phyloP scores from a whole-genome alignment of 2,797 vertebrate genomes.

The Anguilla pacifica region DNA sequence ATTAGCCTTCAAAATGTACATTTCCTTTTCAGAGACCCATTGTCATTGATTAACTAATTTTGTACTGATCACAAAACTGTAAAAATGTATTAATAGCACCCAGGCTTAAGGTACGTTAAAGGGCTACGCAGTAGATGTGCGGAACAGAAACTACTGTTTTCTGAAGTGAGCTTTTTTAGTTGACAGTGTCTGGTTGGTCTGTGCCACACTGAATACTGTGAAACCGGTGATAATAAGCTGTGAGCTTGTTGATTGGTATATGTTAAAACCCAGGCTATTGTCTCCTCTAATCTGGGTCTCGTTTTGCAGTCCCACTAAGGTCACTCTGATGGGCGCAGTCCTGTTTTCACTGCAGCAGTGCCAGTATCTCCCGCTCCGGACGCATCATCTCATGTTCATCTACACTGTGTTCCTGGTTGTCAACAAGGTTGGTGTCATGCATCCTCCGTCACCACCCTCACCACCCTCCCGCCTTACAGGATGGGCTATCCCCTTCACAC shows the following conservation, averaged over 20 bases:
- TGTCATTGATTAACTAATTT: not conserved
- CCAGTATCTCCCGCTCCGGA: conserved; percentile 78
- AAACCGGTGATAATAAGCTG: not conserved
- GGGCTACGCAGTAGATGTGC: not conserved
- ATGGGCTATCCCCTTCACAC: not conserved
- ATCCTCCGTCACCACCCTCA: conserved; percentile 19
- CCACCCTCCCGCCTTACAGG: conserved; percentile 20
- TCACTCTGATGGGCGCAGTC: conserved; percentile 90
- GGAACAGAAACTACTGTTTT: not conserved
- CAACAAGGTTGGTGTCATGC: conserved; percentile 82
- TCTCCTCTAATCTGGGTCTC: conserved; percentile 16
- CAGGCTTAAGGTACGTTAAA: not conserved
- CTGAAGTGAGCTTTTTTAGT: not conserved
- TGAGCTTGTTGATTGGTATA: not conserved
- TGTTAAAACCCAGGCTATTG: not conserved
- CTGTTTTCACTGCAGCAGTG: conserved; percentile 88
- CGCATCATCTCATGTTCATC: conserved; percentile 85
- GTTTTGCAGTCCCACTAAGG: conserved; percentile 83
- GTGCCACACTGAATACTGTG: not conserved
- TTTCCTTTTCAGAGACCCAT: not conserved
- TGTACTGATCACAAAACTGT: not conserved
- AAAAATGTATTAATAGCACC: not conserved
- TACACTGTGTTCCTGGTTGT: conserved; percentile 86
- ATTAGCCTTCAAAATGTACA: not conserved
- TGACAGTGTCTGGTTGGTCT: not conserved